Percentiles rank a stretch among this genome's conserved stretches.
Evolutionary conservation across 2,888 invertebrate genomes (phyloP).

Genomic region (Poecilobothrus nobilitatus): DNA sequence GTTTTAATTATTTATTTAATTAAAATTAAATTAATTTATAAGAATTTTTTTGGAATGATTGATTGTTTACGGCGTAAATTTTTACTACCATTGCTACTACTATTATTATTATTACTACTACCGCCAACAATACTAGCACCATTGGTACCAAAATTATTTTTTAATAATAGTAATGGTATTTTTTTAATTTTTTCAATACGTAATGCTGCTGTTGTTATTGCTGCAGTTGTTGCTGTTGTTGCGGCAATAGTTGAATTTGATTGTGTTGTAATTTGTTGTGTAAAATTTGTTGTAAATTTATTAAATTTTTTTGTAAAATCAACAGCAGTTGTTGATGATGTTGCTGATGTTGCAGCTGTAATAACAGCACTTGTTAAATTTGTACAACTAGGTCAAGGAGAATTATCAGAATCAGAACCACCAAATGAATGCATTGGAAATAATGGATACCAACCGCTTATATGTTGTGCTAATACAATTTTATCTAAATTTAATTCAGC

Average conservation of each 20-base stretch:
- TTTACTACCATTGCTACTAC: neutral
- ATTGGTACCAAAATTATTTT: neutral
- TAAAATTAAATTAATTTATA: neutral
- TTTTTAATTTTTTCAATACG: neutral
- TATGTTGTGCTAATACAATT: slow-evolving; percentile 64
- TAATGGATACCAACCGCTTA: slow-evolving; percentile 85
- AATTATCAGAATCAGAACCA: slow-evolving; percentile 51
- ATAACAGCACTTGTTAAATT: neutral
- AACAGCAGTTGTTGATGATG: no score
- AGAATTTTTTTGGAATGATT: neutral
- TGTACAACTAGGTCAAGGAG: slow-evolving; percentile 41
- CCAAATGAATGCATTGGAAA: slow-evolving; percentile 79
- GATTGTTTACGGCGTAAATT: neutral
- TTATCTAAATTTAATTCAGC: slow-evolving; percentile 78
- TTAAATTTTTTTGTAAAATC: slow-evolving; percentile 15
- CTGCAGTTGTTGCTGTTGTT: slow-evolving; percentile 8
- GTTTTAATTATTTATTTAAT: neutral
- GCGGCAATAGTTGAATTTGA: slow-evolving; percentile 5
- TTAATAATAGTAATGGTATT: neutral
- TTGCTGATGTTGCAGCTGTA: slow-evolving; percentile 4
- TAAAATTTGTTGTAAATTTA: slow-evolving; percentile 9
- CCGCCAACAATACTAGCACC: neutral
- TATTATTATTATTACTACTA: no score
- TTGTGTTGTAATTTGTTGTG: neutral
- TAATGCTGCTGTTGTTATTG: slow-evolving; percentile 5